Base-by-base conservation (phyloP, 1,140 invertebrate genomes). In the Microplitis demolitor region DNA sequence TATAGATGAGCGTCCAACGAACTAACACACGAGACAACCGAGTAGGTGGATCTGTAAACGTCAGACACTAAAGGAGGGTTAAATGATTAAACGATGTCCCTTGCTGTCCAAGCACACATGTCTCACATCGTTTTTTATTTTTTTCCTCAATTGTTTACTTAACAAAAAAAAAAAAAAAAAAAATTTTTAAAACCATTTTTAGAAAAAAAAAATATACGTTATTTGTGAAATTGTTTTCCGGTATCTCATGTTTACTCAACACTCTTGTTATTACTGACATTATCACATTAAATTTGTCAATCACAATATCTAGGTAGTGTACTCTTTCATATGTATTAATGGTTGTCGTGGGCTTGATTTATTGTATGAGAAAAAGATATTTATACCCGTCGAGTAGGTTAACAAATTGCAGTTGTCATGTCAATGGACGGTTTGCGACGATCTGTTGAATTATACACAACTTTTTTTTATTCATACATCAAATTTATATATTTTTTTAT, bases 301-400 rank as follows among this genome's bases (percentile, higher is more conserved):
- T 66, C 63, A 4, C 45, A 11, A 35, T 33, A 5, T 31, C 39
- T n/a, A 66, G 3, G 45, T 51, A 14, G 35, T 34, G 37, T 45
- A 61, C 11, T 53, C 34, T 34, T 34, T 5, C 13, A 34, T 54
- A 67, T 67, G 53, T 67, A 67, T 54, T 51, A 67, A 67, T 67
- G 66, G 66, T 54, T 54, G 51, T 67, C 50, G 66, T 14, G 45
- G 6, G 14, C 31, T 53, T 67, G 66, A 67, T 67, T 67, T 67
- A 67, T 67, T 31, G n/a, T 50, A 34, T 39, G 66, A 67, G 66
- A 53, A 67, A 67, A 67, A 67, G 66, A 67, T 67, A 67, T 67
- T 67, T 67, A 67, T 67, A 67, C 53, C 53, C 33, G 66, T 67
- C 66, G n/a, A 34, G 39, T 34, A 3, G 34, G 39, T 11, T 34